Base-by-base conservation (phyloP, 2,797 vertebrate genomes). In the Chrosomus eos region DNA sequence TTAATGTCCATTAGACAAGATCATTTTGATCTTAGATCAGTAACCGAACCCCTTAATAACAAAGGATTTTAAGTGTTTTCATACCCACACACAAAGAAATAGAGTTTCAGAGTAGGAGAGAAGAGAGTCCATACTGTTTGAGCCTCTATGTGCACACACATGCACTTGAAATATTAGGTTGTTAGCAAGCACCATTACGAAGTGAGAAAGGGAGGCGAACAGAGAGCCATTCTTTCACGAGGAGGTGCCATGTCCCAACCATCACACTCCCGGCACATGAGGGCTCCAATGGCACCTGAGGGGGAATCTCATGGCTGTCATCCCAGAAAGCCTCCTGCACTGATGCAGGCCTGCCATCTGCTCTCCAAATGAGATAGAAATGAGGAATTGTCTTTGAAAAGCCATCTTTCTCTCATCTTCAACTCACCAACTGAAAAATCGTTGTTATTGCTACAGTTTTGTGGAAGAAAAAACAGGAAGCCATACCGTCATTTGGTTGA, bases 301-400 rank as follows among this genome's bases (percentile, higher is more conserved):
- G 95, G 95, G 92, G 92, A 93, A 94, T 95, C 92, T 94, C 93
- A 93, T 95, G 95, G 95, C 95, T 94, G 93, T 94, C 93, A 91
- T 96, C 95, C 93, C 94, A 95, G 95, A 95, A 95, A 94, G 91
- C 93, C 94, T 94, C 92, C 93, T 91, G 92, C 93, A 93, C 93
- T 91, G 93, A 95, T 92, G 93, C 93, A 93, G 93, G 92, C 93
- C 92, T 91, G 92, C 95, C 95, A 96, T 96, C 95, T 96, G 95
- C 94, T 95, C 93, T 92, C 91, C 93, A 92, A 94, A 95, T 94
- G 93, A 95, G 93, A 93, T 90, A 87, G 93, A 90, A 94, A 93
- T 93, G 93, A 92, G 85, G 92, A 89, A 94, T 93, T 93, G 94
- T 94, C 91, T 93, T 89, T 66, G 71, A 88, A 90, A 76, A 90